phyloP scores from a whole-genome alignment of 2,888 invertebrate species.

The Chrysolina americana region DNA sequence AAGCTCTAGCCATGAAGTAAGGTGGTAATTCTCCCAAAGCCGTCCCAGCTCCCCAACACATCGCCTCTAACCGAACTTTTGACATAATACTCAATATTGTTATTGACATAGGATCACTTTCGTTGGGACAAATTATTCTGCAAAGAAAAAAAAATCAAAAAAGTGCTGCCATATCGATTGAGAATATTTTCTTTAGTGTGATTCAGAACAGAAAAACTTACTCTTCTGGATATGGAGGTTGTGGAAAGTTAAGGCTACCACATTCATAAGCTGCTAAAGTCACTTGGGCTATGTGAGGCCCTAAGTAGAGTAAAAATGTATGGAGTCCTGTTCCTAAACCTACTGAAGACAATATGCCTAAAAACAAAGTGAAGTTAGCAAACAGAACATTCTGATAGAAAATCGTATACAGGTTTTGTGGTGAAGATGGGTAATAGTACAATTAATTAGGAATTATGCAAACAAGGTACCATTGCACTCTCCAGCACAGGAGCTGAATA shows the following conservation, averaged over 20 bases:
- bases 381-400: background rate
- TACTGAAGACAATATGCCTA: slow-evolving; percentile 95
- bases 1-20: slow-evolving; percentile 99
- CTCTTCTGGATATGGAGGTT: slow-evolving; percentile 98
- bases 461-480: too few species aligned
- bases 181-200: too few species aligned
- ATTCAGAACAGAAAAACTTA: slow-evolving; percentile 68
- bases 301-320: slow-evolving; percentile 97
- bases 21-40: slow-evolving; percentile 99
- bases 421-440: too few species aligned
- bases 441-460: too few species aligned
- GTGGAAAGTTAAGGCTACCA: slow-evolving; percentile 93
- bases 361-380: slow-evolving; percentile 42
- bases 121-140: slow-evolving; percentile 89
- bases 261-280: slow-evolving; percentile 99
- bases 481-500: too few species aligned
- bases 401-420: too few species aligned
- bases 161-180: background rate
- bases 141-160: slow-evolving; percentile 45
- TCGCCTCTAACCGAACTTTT: slow-evolving; percentile 94
- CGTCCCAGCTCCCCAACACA: slow-evolving; percentile 98
- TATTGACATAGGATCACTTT: slow-evolving; percentile 76
- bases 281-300: slow-evolving; percentile 99
- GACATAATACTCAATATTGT: slow-evolving; percentile 95
- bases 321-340: slow-evolving; percentile 98